Conservation (phyloP, 2,113 vertebrate genomes). For the Forbesichthys papilliferus region DNA sequence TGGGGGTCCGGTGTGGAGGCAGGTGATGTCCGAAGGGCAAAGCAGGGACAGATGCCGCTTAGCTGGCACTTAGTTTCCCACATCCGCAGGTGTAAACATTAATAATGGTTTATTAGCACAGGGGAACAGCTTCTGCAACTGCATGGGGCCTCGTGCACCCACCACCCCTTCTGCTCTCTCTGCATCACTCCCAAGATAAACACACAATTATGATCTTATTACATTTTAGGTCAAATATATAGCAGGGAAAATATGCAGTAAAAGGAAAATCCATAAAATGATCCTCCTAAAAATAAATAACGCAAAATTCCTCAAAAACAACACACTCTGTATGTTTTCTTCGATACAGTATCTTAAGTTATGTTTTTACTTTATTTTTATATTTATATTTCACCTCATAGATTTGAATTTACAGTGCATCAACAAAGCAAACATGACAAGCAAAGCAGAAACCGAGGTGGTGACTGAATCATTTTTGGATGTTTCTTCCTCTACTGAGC, state of each 20-base stretch:
- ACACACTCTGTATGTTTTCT: too few relatives aligned
- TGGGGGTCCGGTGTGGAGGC: too few relatives aligned
- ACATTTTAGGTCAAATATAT: too few relatives aligned
- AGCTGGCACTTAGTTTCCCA: slow-evolving; percentile 13
- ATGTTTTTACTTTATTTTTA: too few relatives aligned
- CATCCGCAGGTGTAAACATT: background rate
- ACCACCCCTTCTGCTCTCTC: background rate
- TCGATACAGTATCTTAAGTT: too few relatives aligned
- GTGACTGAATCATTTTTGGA: slow-evolving; percentile 21
- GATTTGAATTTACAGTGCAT: slow-evolving; percentile 11
- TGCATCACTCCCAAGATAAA: background rate
- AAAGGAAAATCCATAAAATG: too few relatives aligned
- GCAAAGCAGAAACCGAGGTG: slow-evolving; percentile 27
- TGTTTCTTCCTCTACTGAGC: slow-evolving; percentile 27
- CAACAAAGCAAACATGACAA: slow-evolving; percentile 32
- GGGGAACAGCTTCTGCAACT: background rate
- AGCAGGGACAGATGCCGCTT: slow-evolving; percentile 15
- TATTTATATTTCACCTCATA: slow-evolving; percentile 1
- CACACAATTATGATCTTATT: too few relatives aligned
- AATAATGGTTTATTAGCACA: background rate
- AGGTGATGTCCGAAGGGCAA: slow-evolving; percentile 6
- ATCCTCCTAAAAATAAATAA: too few relatives aligned
- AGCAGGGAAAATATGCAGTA: too few relatives aligned
- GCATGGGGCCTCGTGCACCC: background rate
- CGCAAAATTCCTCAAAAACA: too few relatives aligned